Percentiles rank a stretch among this genome's conserved stretches.
Evolutionary conservation across 2,797 vertebrate genomes (phyloP).

Genomic region (Intellagama lesueurii): DNA sequence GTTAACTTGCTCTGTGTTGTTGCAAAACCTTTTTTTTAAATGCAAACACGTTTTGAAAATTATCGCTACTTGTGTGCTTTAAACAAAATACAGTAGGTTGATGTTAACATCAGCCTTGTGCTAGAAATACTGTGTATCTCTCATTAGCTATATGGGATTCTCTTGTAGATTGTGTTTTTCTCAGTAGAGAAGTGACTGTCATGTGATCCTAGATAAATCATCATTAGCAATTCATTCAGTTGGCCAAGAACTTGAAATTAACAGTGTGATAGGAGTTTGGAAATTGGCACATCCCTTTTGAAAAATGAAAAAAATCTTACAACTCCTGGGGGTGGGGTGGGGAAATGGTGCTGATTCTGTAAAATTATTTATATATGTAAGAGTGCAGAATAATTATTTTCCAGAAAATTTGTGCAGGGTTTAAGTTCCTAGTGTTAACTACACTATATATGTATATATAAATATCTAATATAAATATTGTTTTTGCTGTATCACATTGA

Average conservation of each 20-base stretch:
- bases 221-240: conserved; percentile 89
- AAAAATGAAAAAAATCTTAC: conserved; percentile 77
- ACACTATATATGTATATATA: conserved; percentile 75
- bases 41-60: conserved; percentile 86
- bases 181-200: conserved; percentile 91
- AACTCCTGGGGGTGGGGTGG: conserved; percentile 80
- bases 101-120: conserved; percentile 75
- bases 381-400: conserved; percentile 82
- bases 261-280: conserved; percentile 86
- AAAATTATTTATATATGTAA: conserved; percentile 85
- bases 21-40: conserved; percentile 84
- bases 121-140: conserved; percentile 90
- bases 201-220: conserved; percentile 88
- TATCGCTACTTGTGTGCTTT: conserved; percentile 90
- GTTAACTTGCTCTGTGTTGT: conserved; percentile 90
- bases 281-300: conserved; percentile 84
- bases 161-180: conserved; percentile 90
- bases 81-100: conserved; percentile 82
- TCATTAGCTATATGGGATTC: conserved; percentile 90
- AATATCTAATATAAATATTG: conserved; percentile 76
- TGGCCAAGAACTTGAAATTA: conserved; percentile 88
- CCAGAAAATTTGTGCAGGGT: conserved; percentile 82
- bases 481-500: conserved; percentile 80
- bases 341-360: conserved; percentile 89
- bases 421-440: conserved; percentile 81